phyloP scores from a whole-genome alignment of 2,888 invertebrate genomes.

The Kryphioiulus occultus region DNA sequence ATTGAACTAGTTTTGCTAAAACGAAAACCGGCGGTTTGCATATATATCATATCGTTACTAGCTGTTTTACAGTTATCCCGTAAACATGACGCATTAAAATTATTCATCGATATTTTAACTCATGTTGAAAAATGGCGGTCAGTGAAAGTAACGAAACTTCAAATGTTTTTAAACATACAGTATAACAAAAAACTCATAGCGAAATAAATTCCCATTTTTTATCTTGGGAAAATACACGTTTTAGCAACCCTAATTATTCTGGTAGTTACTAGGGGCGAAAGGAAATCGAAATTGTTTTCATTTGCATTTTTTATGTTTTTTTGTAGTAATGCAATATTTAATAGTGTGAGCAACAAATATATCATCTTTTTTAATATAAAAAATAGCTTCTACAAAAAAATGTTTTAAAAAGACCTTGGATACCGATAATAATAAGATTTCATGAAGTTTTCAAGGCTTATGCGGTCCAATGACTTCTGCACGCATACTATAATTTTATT shows the following conservation, averaged over 20 bases:
- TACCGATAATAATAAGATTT: constrained; percentile 6
- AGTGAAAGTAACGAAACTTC: too few relatives aligned
- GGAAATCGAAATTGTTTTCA: neutral
- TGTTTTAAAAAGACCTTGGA: neutral
- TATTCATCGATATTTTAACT: too few relatives aligned
- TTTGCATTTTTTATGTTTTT: neutral
- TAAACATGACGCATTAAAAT: too few relatives aligned
- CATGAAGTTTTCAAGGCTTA: constrained; percentile 10
- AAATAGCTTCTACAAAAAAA: neutral
- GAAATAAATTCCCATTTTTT: neutral
- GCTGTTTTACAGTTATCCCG: too few relatives aligned
- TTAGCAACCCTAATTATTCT: neutral
- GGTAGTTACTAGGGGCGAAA: neutral
- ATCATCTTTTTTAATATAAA: neutral
- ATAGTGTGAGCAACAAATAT: constrained; percentile 15
- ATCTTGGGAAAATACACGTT: neutral
- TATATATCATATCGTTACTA: too few relatives aligned
- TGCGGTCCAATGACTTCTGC: constrained; percentile 25
- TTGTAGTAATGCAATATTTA: constrained; percentile 36
- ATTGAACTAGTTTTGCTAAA: too few relatives aligned
- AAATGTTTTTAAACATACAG: too few relatives aligned
- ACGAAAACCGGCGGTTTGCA: too few relatives aligned
- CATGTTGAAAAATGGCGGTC: too few relatives aligned
- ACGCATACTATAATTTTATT: neutral
- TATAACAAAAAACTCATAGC: too few relatives aligned